Evolutionary conservation across 1,140 invertebrate species (phyloP).

Genomic region (Tribolium madens): DNA sequence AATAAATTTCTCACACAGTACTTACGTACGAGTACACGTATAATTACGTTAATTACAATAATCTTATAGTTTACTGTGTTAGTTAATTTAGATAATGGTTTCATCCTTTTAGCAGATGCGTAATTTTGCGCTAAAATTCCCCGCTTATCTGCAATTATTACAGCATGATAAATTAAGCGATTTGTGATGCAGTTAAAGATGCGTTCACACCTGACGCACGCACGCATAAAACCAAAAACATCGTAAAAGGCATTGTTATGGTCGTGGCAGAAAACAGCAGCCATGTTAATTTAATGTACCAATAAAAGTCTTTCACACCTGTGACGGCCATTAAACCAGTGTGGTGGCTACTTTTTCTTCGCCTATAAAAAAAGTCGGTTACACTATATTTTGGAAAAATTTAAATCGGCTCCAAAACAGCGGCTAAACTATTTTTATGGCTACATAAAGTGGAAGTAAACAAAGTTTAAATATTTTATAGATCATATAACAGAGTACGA

Average conservation of each 20-base stretch:
- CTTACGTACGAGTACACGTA: neutral
- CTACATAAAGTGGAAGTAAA: too few species aligned
- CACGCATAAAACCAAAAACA: conserved; percentile 27
- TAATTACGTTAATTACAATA: conserved; percentile 23
- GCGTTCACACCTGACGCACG: conserved; percentile 14
- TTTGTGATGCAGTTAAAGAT: conserved; percentile 3
- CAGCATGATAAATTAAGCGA: neutral
- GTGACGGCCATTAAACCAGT: conserved; percentile 21
- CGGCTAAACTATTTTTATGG: too few species aligned
- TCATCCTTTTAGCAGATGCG: conserved; percentile 28
- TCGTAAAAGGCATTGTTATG: conserved; percentile 29
- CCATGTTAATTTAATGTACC: conserved; percentile 36
- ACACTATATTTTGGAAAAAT: too few species aligned
- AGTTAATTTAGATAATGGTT: conserved; percentile 21
- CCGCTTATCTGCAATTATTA: neutral
- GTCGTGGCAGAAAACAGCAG: conserved; percentile 5
- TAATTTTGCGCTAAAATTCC: conserved; percentile 22
- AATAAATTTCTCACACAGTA: neutral
- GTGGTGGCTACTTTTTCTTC: conserved; percentile 11
- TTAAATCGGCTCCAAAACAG: too few species aligned
- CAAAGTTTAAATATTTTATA: too few species aligned
- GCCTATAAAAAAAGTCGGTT: neutral
- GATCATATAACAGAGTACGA: too few species aligned
- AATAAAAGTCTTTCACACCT: conserved; percentile 39
- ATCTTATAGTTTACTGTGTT: conserved; percentile 13